Evolutionary conservation across 2,888 invertebrate genomes (phyloP).

Genomic region (Pseudolycoriella hygida): DNA sequence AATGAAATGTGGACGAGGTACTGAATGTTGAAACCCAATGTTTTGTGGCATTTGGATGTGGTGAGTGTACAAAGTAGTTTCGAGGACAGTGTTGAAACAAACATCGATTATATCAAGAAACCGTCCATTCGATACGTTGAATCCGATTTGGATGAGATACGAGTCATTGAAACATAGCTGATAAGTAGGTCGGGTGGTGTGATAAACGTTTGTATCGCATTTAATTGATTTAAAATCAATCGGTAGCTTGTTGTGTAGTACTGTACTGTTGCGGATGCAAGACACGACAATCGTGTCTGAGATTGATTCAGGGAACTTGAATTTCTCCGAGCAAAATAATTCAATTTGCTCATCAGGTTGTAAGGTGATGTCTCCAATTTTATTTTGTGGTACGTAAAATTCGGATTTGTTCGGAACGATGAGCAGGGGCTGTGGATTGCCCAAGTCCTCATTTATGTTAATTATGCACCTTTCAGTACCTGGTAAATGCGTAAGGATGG

Average conservation of each 20-base stretch:
- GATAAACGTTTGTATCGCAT: slow-evolving; percentile 19
- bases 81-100: slow-evolving; percentile 24
- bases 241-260: background rate
- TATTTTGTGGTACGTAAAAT: slow-evolving; percentile 19
- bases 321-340: slow-evolving; percentile 16
- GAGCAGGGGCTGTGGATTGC: slow-evolving; percentile 40
- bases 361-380: slow-evolving; percentile 17
- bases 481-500: too few relatives aligned
- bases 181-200: slow-evolving; percentile 17
- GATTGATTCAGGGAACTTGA: slow-evolving; percentile 7
- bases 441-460: slow-evolving; percentile 32
- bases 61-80: slow-evolving; percentile 26
- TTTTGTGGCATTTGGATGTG: slow-evolving; percentile 25
- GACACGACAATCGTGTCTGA: slow-evolving; percentile 4
- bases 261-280: background rate
- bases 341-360: slow-evolving; percentile 18
- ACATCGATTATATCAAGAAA: slow-evolving; percentile 26
- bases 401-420: slow-evolving; percentile 25
- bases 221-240: slow-evolving; percentile 17
- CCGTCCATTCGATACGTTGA: slow-evolving; percentile 15
- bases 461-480: slow-evolving; percentile 24
- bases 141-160: slow-evolving; percentile 25
- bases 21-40: slow-evolving; percentile 26
- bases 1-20: slow-evolving; percentile 22
- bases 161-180: slow-evolving; percentile 17